Evolutionary conservation across 2,888 invertebrate genomes (phyloP).

Genomic region (Xylota sylvarum): DNA sequence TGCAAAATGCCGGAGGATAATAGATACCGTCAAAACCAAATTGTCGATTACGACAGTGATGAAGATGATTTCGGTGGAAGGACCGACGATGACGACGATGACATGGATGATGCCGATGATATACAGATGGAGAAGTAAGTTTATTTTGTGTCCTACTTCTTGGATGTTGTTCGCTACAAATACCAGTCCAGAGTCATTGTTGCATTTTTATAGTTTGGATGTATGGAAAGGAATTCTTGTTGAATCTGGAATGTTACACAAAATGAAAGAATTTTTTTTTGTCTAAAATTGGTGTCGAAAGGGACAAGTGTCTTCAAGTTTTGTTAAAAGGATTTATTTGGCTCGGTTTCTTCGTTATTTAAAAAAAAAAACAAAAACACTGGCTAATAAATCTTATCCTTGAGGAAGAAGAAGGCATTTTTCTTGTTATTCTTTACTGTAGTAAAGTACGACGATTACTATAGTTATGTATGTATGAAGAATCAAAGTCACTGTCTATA

Average conservation of each 20-base stretch:
- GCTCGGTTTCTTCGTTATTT: background rate
- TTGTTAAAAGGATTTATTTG: background rate
- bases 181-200: background rate
- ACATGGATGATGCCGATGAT: conserved; percentile 80
- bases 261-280: conserved; percentile 1
- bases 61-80: conserved; percentile 81
- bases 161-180: background rate
- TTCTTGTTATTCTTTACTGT: too few species aligned
- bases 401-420: too few species aligned
- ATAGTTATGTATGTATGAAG: too few species aligned
- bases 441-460: too few species aligned
- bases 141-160: background rate
- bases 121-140: conserved; percentile 82
- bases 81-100: conserved; percentile 78
- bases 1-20: conserved; percentile 66
- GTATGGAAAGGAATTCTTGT: background rate
- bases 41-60: conserved; percentile 82
- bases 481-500: too few species aligned
- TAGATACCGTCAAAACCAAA: conserved; percentile 78
- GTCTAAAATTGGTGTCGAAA: background rate
- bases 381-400: too few species aligned
- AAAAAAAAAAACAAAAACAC: too few species aligned
- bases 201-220: background rate
- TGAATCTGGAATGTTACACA: background rate
- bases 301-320: background rate